Percentiles rank a stretch among this genome's conserved stretches.
Conservation (phyloP, 1,140 invertebrate genomes). For the Scylla paramamosain region DNA sequence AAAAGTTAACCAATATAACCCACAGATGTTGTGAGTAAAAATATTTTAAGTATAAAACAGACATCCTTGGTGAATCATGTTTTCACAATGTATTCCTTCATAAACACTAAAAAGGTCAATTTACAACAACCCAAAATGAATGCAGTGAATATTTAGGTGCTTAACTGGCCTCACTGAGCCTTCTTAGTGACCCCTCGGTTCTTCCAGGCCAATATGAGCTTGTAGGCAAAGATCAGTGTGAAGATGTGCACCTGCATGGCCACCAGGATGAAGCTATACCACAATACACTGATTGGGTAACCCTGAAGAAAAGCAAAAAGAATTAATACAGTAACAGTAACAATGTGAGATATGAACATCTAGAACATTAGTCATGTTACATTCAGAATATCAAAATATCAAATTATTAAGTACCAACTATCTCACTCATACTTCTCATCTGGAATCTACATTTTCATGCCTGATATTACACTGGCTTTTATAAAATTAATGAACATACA, state of each 20-base stretch:
- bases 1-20: not conserved
- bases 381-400: not conserved
- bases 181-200: conserved; percentile 84
- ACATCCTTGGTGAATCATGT: not conserved
- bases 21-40: not conserved
- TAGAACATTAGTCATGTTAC: not conserved
- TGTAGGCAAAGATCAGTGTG: conserved; percentile 93
- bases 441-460: no score
- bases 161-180: conserved; percentile 67
- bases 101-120: not conserved
- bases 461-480: no score
- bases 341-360: not conserved
- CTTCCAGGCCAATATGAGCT: conserved; percentile 93
- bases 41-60: not conserved
- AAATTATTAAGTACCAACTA: not conserved
- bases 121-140: not conserved
- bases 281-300: conserved; percentile 94
- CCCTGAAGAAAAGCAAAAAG: conserved; percentile 83
- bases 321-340: no score
- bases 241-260: conserved; percentile 95
- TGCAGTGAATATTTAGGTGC: not conserved
- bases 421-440: no score
- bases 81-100: not conserved
- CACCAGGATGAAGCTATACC: conserved; percentile 95
- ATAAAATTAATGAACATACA: no score